Conservation (phyloP, 1,140 invertebrate genomes). For the Sitophilus oryzae region DNA sequence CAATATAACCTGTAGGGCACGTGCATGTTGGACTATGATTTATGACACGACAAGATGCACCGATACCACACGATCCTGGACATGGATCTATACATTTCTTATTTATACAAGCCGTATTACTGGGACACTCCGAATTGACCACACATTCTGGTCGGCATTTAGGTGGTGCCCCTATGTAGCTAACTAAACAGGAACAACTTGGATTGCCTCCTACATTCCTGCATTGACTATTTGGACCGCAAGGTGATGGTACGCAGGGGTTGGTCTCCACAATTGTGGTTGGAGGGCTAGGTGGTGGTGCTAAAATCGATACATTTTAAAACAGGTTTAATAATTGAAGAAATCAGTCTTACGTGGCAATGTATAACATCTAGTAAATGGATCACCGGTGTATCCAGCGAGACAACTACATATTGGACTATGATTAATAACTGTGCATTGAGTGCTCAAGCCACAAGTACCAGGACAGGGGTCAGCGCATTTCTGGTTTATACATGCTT, state of each 20-base stretch:
- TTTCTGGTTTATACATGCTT: slow-evolving; percentile 68
- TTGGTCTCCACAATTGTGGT: too few relatives aligned
- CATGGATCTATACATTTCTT: slow-evolving; percentile 60
- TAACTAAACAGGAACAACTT: slow-evolving; percentile 56
- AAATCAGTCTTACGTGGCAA: slow-evolving; percentile 52
- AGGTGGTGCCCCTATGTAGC: slow-evolving; percentile 58
- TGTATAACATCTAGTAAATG: slow-evolving; percentile 53
- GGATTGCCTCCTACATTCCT: slow-evolving; percentile 51
- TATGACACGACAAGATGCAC: slow-evolving; percentile 55
- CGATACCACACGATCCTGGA: slow-evolving; percentile 57
- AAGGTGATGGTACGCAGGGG: slow-evolving; percentile 69
- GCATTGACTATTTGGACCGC: slow-evolving; percentile 64
- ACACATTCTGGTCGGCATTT: slow-evolving; percentile 59
- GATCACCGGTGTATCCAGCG: slow-evolving; percentile 50
- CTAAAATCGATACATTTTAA: too few relatives aligned
- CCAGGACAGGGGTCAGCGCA: slow-evolving; percentile 69
- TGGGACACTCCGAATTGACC: slow-evolving; percentile 57
- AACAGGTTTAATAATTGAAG: not conserved
- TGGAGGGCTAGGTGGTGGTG: too few relatives aligned
- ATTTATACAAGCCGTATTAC: slow-evolving; percentile 56
- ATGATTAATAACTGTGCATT: slow-evolving; percentile 67
- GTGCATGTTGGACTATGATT: slow-evolving; percentile 59
- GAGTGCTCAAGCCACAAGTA: slow-evolving; percentile 64
- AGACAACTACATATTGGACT: slow-evolving; percentile 54
- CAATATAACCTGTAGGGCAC: slow-evolving; percentile 53